Percentiles rank a stretch among this genome's conserved stretches.
These are phyloP conservation scores for Lysandra bellargus DNA, from an alignment of 2,888 invertebrate genomes.

Conservation along the genomic window DNA sequence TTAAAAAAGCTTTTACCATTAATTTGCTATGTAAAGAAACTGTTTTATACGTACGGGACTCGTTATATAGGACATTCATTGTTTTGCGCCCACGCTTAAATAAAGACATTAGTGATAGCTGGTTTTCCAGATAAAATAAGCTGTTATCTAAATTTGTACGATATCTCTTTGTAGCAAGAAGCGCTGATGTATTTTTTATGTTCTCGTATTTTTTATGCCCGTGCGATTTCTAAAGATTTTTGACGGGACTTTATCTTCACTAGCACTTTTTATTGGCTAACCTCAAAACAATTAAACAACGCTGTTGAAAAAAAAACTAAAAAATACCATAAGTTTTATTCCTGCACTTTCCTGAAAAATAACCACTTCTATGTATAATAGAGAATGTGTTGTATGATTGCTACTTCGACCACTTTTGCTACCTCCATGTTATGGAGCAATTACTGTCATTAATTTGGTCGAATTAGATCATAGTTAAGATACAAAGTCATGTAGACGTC, in stretches of 20 bases:
- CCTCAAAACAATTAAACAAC: background rate
- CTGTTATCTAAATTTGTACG: background rate
- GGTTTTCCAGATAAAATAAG: background rate
- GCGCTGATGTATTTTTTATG: background rate
- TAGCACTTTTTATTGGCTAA: background rate
- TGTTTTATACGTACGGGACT: background rate
- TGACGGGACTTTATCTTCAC: background rate
- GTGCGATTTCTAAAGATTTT: background rate
- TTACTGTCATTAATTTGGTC: background rate
- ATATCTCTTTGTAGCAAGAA: background rate
- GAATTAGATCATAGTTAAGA: constrained; percentile 5
- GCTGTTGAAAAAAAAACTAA: background rate
- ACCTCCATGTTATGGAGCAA: background rate
- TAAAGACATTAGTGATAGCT: constrained; percentile 1
- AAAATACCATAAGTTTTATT: background rate
- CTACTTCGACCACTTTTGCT: background rate
- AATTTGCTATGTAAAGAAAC: background rate
- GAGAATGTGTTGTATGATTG: too few relatives aligned
- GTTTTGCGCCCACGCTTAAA: background rate
- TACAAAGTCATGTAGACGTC: background rate
- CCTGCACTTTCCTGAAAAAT: background rate
- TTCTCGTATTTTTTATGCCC: background rate
- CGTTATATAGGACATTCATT: background rate
- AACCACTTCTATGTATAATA: background rate
- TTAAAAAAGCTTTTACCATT: background rate